Evolutionary conservation across 2,888 invertebrate species (phyloP).

Genomic region (Mystacides longicornis): DNA sequence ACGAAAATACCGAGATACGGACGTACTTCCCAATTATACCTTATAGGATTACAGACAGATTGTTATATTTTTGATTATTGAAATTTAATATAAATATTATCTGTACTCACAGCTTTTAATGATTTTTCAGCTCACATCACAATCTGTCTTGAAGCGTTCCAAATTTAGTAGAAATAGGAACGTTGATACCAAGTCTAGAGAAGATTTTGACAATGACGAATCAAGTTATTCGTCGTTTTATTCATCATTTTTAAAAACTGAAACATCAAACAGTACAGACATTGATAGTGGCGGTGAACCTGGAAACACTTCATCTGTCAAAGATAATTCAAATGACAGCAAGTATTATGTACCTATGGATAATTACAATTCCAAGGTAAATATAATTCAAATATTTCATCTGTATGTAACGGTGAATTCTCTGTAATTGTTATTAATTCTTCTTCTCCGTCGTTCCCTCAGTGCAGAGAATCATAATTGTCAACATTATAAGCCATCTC

Average conservation of each 20-base stretch:
- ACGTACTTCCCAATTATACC: no score
- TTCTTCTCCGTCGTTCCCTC: no score
- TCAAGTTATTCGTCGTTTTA: conserved; percentile 64
- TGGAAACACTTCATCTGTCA: conserved; percentile 24
- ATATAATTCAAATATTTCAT: background rate
- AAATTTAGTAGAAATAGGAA: background rate
- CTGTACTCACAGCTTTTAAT: no score
- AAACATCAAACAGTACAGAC: conserved; percentile 35
- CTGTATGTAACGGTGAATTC: no score
- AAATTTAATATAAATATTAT: no score
- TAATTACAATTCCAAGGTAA: conserved; percentile 4
- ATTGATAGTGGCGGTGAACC: conserved; percentile 34
- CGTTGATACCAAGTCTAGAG: background rate
- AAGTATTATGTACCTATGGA: conserved; percentile 7
- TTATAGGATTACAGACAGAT: no score
- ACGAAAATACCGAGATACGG: no score
- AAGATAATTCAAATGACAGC: conserved; percentile 7
- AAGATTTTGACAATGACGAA: conserved; percentile 37
- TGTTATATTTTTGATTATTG: no score
- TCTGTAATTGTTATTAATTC: no score
- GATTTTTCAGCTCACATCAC: background rate
- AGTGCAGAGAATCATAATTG: no score
- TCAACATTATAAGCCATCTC: no score
- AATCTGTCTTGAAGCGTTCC: background rate
- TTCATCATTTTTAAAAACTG: conserved; percentile 63